Conservation (phyloP, 1,140 invertebrate species). For the Harlomillsia oculata region DNA sequence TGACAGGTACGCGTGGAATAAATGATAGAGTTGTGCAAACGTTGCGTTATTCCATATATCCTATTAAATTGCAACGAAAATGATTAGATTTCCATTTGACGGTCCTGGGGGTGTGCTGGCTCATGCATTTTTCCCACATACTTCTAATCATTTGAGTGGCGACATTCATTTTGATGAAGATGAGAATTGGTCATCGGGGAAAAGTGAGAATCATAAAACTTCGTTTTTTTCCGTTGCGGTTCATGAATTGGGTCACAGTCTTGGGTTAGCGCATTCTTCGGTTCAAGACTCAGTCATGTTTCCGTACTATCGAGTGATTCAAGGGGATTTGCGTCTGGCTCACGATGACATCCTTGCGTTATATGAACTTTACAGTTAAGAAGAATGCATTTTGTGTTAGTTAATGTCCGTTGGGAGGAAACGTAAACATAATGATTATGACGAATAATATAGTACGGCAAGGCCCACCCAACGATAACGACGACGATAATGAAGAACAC, state of each 20-base stretch:
- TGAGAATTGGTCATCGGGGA: slow-evolving; percentile 44
- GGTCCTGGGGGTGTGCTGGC: slow-evolving; percentile 76
- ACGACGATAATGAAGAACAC: neutral
- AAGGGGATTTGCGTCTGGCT: slow-evolving; percentile 56
- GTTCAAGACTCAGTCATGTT: slow-evolving; percentile 79
- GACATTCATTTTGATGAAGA: slow-evolving; percentile 88
- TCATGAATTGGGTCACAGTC: slow-evolving; percentile 86
- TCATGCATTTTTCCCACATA: slow-evolving; percentile 82
- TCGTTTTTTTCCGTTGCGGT: slow-evolving; percentile 80
- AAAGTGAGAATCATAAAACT: slow-evolving; percentile 42
- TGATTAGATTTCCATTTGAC: slow-evolving; percentile 69
- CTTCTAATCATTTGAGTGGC: slow-evolving; percentile 55
- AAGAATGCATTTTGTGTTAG: neutral
- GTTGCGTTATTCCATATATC: slow-evolving; percentile 3
- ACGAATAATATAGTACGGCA: neutral
- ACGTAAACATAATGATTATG: neutral
- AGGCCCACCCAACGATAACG: neutral
- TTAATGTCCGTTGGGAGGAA: neutral
- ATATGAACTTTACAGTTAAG: slow-evolving; percentile 68
- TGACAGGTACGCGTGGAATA: slow-evolving; percentile 46
- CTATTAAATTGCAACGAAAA: neutral
- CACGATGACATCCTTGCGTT: slow-evolving; percentile 81
- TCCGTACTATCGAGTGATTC: slow-evolving; percentile 79
- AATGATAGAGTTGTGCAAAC: neutral
- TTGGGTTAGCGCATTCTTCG: slow-evolving; percentile 80